Evolutionary conservation across 2,888 invertebrate genomes (phyloP).

Genomic region (Cancer borealis): DNA sequence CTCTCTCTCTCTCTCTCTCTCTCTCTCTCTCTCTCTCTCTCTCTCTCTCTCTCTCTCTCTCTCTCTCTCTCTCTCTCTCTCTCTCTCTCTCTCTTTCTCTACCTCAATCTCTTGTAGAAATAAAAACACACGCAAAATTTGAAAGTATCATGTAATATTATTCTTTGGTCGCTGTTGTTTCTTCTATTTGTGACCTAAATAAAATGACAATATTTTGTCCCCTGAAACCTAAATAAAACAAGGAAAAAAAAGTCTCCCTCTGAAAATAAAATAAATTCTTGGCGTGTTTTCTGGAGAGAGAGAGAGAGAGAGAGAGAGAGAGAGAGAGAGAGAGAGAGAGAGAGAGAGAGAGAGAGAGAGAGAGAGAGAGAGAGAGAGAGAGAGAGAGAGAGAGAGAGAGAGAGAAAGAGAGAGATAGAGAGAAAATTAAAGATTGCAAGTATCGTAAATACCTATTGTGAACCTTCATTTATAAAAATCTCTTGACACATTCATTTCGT

Average conservation of each 20-base stretch:
- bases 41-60: constrained; percentile 29
- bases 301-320: too few species aligned
- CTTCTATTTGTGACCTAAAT: too few species aligned
- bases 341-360: neutral
- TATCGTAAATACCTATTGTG: too few species aligned
- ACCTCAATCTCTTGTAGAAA: neutral
- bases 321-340: neutral
- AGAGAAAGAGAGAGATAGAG: neutral
- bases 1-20: neutral
- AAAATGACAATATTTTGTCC: neutral
- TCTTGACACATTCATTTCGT: neutral
- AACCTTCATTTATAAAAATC: too few species aligned
- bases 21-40: constrained; percentile 28
- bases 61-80: too few species aligned
- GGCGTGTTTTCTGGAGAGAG: neutral
- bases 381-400: neutral
- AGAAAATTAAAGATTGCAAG: neutral
- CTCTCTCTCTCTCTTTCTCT: too few species aligned
- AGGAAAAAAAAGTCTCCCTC: neutral
- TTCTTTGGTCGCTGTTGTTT: too few species aligned
- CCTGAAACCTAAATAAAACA: neutral
- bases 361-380: neutral
- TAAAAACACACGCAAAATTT: neutral
- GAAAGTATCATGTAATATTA: too few species aligned
- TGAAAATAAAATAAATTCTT: neutral